These are phyloP conservation scores for Heloderma charlesbogerti DNA, from an alignment of 2,113 vertebrate genomes.

Conservation along the genomic window DNA sequence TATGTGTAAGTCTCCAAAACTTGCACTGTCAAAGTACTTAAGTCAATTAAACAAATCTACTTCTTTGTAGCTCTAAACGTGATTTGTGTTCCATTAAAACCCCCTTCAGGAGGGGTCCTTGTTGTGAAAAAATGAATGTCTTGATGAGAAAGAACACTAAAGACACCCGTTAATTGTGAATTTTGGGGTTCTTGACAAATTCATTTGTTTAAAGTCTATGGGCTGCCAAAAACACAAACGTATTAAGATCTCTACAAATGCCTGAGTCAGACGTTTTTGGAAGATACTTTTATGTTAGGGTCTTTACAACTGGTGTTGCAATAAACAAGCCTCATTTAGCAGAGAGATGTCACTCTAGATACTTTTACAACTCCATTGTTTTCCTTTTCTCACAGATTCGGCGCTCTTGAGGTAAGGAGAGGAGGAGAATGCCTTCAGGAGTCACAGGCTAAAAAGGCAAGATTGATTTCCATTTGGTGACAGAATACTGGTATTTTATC, in stretches of 20 bases:
- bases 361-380: conserved; percentile 24
- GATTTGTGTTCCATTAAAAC: not conserved
- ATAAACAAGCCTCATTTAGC: not conserved
- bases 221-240: not conserved
- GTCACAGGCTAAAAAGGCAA: not conserved
- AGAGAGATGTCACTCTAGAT: not conserved
- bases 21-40: not conserved
- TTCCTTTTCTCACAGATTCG: conserved; percentile 36
- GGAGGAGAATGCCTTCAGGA: not conserved
- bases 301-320: not conserved
- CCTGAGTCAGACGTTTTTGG: not conserved
- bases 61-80: not conserved
- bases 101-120: not conserved
- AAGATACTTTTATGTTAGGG: conserved; percentile 11
- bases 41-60: not conserved
- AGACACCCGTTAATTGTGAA: not conserved
- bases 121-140: not conserved
- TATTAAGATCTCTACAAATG: not conserved
- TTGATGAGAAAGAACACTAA: not conserved
- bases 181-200: accelerated
- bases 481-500: not conserved
- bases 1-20: not conserved
- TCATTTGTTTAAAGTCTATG: not conserved
- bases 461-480: conserved; percentile 25
- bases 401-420: conserved; percentile 7